Evolutionary conservation across 2,888 invertebrate species (phyloP).

Genomic region (Caradrina clavipalpis): DNA sequence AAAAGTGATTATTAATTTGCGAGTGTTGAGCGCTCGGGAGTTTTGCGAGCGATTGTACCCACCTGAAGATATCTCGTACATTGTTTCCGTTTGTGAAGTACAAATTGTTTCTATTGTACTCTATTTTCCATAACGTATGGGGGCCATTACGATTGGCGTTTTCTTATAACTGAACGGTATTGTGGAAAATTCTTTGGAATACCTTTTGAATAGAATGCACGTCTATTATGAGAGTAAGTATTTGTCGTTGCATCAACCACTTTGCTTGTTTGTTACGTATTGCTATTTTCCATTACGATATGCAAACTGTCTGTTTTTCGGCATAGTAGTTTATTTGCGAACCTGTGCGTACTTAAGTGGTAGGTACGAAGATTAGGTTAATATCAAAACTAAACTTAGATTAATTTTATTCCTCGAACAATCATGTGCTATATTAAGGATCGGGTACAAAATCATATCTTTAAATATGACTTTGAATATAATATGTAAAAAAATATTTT

Average conservation of each 20-base stretch:
- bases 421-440: too few relatives aligned
- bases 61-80: slow-evolving; percentile 72
- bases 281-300: slow-evolving; percentile 14
- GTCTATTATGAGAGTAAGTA: slow-evolving; percentile 52
- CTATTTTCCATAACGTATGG: slow-evolving; percentile 67
- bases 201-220: slow-evolving; percentile 62
- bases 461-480: too few relatives aligned
- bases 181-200: slow-evolving; percentile 65
- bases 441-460: too few relatives aligned
- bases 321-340: background rate
- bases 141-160: slow-evolving; percentile 62
- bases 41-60: slow-evolving; percentile 64
- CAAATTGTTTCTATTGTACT: slow-evolving; percentile 74
- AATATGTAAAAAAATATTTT: too few relatives aligned
- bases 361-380: slow-evolving; percentile 4
- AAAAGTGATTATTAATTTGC: slow-evolving; percentile 50
- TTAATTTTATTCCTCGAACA: too few relatives aligned
- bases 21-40: slow-evolving; percentile 6
- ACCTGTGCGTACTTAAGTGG: background rate
- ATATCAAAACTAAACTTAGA: too few relatives aligned
- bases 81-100: slow-evolving; percentile 71
- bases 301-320: background rate
- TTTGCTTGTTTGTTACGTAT: slow-evolving; percentile 40
- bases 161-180: slow-evolving; percentile 63
- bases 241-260: slow-evolving; percentile 57